These are phyloP conservation scores for Steinernema feltiae DNA, from an alignment of 1,140 invertebrate genomes.

Conservation along the genomic window DNA sequence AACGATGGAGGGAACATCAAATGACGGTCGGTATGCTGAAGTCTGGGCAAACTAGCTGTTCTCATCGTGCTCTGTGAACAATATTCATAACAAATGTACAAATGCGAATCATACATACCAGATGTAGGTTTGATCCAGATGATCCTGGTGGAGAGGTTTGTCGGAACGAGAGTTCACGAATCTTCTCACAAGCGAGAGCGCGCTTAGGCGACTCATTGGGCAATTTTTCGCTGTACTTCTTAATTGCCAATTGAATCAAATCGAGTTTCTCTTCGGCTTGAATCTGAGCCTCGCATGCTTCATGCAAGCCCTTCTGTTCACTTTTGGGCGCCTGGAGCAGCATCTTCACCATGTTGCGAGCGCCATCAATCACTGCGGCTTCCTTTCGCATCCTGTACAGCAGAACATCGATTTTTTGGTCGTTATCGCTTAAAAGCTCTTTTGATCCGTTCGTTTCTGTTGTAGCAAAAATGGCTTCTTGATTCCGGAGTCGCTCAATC, in stretches of 20 bases:
- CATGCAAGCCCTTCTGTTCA: constrained; percentile 62
- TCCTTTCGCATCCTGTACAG: constrained; percentile 86
- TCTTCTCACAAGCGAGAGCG: background rate
- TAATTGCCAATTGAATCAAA: constrained; percentile 50
- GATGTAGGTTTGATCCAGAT: background rate
- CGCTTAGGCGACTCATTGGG: constrained; percentile 23
- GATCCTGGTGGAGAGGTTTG: background rate
- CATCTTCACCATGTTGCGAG: constrained; percentile 76
- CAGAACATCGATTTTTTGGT: constrained; percentile 74
- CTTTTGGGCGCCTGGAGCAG: constrained; percentile 79
- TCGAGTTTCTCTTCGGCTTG: constrained; percentile 51
- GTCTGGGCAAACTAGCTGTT: background rate
- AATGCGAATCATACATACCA: too few species aligned
- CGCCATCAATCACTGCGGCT: constrained; percentile 90
- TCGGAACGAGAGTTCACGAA: constrained; percentile 13
- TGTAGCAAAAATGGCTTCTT: constrained; percentile 29
- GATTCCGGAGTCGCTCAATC: constrained; percentile 41
- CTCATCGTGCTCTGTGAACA: background rate
- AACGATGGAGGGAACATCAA: constrained; percentile 35
- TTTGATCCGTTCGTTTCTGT: background rate
- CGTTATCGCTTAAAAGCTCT: background rate
- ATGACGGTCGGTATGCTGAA: background rate
- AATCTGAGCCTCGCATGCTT: background rate
- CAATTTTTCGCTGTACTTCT: constrained; percentile 43
- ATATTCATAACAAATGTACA: too few species aligned